Evolutionary conservation across 1,140 invertebrate genomes (phyloP).

Genomic region (Whitmania pigra): DNA sequence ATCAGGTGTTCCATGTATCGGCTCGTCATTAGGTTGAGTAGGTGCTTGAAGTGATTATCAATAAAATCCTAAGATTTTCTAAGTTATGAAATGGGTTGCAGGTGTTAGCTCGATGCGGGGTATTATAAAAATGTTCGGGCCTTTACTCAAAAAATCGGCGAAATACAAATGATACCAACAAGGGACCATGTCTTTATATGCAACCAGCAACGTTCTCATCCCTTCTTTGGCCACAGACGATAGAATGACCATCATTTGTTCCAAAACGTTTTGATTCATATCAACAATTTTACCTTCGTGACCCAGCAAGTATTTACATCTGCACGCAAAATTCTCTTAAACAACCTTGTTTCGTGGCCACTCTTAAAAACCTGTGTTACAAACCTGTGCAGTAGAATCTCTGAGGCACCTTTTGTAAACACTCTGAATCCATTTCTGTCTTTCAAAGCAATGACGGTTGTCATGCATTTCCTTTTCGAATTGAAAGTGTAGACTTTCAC

Average conservation of each 20-base stretch:
- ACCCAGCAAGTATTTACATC: not conserved
- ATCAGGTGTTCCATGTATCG: conserved; percentile 66
- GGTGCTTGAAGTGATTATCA: not conserved
- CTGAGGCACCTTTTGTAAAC: conserved; percentile 95
- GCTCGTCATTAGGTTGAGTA: not conserved
- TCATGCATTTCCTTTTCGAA: conserved; percentile 96
- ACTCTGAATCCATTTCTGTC: conserved; percentile 61
- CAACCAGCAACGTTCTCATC: conserved; percentile 1
- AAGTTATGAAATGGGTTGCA: too few species aligned
- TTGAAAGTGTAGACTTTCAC: conserved; percentile 87
- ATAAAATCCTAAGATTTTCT: not conserved
- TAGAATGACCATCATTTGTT: not conserved
- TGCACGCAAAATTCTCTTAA: not conserved
- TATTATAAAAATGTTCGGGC: too few species aligned
- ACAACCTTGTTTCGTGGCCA: not conserved
- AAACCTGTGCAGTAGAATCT: conserved; percentile 95
- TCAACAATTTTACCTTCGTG: not conserved
- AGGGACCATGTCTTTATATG: not conserved
- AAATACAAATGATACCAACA: too few species aligned
- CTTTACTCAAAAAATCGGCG: too few species aligned
- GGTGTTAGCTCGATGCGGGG: not conserved
- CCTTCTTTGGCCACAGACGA: not conserved
- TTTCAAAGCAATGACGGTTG: conserved; percentile 66
- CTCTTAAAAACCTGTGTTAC: not conserved
- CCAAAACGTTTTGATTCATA: not conserved